Evolutionary conservation across 1,140 invertebrate species (phyloP).

Genomic region (Drosophila leontia): DNA sequence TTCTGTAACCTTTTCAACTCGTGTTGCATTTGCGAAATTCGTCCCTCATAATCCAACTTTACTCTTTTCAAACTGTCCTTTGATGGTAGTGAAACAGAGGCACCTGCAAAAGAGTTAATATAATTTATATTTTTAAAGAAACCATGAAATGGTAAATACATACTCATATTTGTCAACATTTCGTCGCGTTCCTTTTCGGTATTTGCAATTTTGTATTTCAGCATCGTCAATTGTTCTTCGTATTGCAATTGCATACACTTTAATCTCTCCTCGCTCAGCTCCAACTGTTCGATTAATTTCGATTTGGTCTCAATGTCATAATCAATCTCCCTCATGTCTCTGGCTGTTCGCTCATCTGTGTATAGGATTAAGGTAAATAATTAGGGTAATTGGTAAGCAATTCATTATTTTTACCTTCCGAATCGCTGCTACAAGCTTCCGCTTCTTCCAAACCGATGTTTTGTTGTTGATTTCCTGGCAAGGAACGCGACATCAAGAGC

Average conservation of each 20-base stretch:
- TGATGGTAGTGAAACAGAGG: constrained; percentile 84
- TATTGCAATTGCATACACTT: constrained; percentile 95
- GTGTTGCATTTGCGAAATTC: constrained; percentile 92
- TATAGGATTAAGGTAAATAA: neutral
- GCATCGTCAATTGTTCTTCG: constrained; percentile 95
- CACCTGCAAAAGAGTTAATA: constrained; percentile 20
- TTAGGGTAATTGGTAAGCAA: accelerated
- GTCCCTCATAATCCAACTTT: constrained; percentile 95
- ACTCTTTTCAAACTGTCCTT: constrained; percentile 94
- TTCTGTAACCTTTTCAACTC: constrained; percentile 95
- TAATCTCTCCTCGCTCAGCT: constrained; percentile 93
- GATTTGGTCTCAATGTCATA: constrained; percentile 97
- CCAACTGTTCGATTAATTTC: constrained; percentile 96
- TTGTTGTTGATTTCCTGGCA: constrained; percentile 77
- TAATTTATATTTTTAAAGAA: neutral
- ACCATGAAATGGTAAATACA: neutral
- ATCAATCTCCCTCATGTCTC: constrained; percentile 93
- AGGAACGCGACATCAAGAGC: constrained; percentile 66
- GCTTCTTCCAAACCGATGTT: constrained; percentile 86
- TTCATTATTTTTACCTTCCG: constrained; percentile 82
- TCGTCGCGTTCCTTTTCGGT: constrained; percentile 97
- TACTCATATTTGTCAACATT: constrained; percentile 88
- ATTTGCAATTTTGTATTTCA: constrained; percentile 94
- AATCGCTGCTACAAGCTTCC: constrained; percentile 85
- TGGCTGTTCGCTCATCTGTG: constrained; percentile 85